Evolutionary conservation across 2,113 vertebrate genomes (phyloP).

Genomic region (Aphyosemion australe): DNA sequence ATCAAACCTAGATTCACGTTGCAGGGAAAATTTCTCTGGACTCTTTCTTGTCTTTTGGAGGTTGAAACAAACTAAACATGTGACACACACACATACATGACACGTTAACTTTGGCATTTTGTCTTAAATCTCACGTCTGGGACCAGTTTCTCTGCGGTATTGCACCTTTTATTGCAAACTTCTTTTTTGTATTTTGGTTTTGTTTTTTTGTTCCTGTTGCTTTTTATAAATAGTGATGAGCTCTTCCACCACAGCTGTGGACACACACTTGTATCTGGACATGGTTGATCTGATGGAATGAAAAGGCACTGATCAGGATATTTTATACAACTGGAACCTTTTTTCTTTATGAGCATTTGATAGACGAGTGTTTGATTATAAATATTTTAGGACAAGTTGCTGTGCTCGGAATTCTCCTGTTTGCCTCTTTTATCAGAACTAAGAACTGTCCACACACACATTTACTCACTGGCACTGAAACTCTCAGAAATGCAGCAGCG

Average conservation of each 20-base stretch:
- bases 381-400: conserved; percentile 4
- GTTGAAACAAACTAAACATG: conserved; percentile 11
- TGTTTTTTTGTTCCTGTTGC: conserved; percentile 29
- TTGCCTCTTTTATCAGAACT: conserved; percentile 28
- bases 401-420: not conserved
- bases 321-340: conserved; percentile 29
- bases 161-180: conserved; percentile 33
- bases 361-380: not conserved
- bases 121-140: conserved; percentile 46
- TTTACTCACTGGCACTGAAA: not conserved
- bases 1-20: conserved; percentile 5
- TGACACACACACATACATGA: conserved; percentile 8
- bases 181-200: not conserved
- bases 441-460: conserved; percentile 9
- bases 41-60: conserved; percentile 2
- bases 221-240: conserved; percentile 31
- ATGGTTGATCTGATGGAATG: no score
- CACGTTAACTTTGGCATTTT: conserved; percentile 28
- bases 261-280: no score
- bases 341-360: not conserved
- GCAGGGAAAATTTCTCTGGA: conserved; percentile 11
- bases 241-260: conserved; percentile 32
- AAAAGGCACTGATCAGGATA: no score
- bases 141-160: conserved; percentile 42
- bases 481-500: not conserved